Conservation (phyloP, 2,888 invertebrate genomes). For the Neuroscelio doddi region DNA sequence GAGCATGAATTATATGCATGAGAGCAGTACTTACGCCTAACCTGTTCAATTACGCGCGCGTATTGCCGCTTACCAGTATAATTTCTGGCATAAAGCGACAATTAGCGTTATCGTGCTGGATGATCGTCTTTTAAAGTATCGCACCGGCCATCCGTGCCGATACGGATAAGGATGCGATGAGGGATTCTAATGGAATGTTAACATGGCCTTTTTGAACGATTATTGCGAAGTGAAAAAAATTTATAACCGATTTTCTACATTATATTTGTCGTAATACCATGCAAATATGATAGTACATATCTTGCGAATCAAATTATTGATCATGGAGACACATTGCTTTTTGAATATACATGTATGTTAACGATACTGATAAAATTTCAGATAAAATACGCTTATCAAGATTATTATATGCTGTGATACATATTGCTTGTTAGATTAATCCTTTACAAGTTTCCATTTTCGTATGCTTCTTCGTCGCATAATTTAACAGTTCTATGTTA, state of each 20-base stretch:
- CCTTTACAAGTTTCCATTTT: not conserved
- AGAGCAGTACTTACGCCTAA: constrained; percentile 49
- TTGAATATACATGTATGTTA: too few species aligned
- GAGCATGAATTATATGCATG: constrained; percentile 37
- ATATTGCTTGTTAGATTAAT: not conserved
- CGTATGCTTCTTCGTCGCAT: not conserved
- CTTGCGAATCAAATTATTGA: too few species aligned
- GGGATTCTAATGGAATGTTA: constrained; percentile 12
- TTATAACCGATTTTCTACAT: constrained; percentile 11
- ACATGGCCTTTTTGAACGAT: not conserved
- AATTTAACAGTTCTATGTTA: too few species aligned
- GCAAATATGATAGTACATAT: too few species aligned
- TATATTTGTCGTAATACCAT: too few species aligned
- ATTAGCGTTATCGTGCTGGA: constrained; percentile 57
- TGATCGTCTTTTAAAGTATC: constrained; percentile 41
- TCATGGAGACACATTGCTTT: too few species aligned
- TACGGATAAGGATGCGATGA: not conserved
- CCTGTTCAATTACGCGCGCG: constrained; percentile 61
- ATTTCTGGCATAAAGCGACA: constrained; percentile 63
- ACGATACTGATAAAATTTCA: too few species aligned
- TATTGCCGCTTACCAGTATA: constrained; percentile 57
- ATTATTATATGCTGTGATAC: too few species aligned
- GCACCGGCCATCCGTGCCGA: constrained; percentile 3
- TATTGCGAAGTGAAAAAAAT: constrained; percentile 7
- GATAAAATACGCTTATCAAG: too few species aligned